phyloP scores from a whole-genome alignment of 2,888 invertebrate species.

The Anorthoa munda region DNA sequence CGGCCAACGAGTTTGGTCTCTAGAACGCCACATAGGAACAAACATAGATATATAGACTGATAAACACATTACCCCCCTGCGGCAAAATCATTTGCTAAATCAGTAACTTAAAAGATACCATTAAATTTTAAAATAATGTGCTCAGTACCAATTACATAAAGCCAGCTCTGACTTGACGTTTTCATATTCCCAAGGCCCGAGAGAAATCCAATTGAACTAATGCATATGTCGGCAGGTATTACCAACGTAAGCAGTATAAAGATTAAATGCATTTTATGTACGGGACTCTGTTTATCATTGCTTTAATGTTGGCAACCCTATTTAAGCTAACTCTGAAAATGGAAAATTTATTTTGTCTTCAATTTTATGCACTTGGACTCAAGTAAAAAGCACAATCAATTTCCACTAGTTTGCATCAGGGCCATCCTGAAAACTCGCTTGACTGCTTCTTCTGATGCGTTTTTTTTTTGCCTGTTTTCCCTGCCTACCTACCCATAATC shows the following conservation, averaged over 20 bases:
- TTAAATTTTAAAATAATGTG: not conserved
- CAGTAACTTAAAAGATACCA: too few relatives aligned
- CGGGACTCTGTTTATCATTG: constrained; percentile 15
- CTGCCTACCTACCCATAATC: too few relatives aligned
- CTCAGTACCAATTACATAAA: constrained; percentile 4
- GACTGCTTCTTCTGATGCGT: too few relatives aligned
- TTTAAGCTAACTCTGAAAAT: constrained; percentile 5
- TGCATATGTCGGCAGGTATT: constrained; percentile 54
- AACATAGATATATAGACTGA: too few relatives aligned
- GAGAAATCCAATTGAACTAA: constrained; percentile 66
- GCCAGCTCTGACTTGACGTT: constrained; percentile 40
- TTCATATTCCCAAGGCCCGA: constrained; percentile 36
- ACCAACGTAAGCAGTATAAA: constrained; percentile 19
- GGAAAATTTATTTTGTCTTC: not conserved
- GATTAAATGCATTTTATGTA: constrained; percentile 38
- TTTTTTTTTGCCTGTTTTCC: too few relatives aligned
- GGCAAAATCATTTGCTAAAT: too few relatives aligned
- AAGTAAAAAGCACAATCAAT: not conserved
- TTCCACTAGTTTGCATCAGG: not conserved
- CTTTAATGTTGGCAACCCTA: constrained; percentile 9
- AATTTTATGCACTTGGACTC: too few relatives aligned
- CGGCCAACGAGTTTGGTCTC: too few relatives aligned
- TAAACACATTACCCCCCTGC: too few relatives aligned
- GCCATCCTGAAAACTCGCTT: too few relatives aligned
- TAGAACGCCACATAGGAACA: too few relatives aligned